Conservation (phyloP, 2,113 vertebrate genomes). For the Gavia stellata region DNA sequence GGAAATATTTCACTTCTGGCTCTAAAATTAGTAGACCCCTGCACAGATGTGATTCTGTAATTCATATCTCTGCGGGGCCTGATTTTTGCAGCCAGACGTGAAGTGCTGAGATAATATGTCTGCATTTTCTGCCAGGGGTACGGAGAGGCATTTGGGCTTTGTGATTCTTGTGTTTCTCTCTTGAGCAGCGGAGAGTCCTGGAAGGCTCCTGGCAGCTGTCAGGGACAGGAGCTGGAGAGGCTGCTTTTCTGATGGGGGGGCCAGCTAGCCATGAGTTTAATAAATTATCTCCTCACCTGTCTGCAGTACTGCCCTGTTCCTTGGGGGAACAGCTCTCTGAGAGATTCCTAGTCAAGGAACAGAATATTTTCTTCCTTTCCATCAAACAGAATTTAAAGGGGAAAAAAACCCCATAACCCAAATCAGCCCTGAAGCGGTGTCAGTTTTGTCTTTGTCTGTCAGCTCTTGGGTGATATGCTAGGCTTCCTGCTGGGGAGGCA, state of each 20-base stretch:
- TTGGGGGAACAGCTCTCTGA: not conserved
- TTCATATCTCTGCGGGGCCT: not conserved
- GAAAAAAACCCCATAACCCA: not conserved
- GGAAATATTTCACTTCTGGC: not conserved
- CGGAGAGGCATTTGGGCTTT: not conserved
- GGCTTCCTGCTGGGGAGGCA: constrained; percentile 18
- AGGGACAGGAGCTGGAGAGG: not conserved
- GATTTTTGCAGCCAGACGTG: not conserved
- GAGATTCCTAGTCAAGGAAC: not conserved
- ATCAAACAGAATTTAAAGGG: not conserved
- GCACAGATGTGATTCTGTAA: not conserved
- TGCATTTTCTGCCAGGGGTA: not conserved
- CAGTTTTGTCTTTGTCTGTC: not conserved
- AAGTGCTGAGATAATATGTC: not conserved
- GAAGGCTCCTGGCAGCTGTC: not conserved
- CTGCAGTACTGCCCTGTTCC: not conserved
- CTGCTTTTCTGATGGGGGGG: not conserved
- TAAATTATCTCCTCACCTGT: not conserved
- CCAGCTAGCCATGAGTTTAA: not conserved
- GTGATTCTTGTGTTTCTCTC: not conserved
- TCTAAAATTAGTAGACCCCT: not conserved
- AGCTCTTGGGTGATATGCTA: not conserved
- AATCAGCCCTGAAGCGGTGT: not conserved
- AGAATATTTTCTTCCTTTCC: not conserved
- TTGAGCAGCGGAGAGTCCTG: not conserved